Evolutionary conservation across 2,797 vertebrate species (phyloP), one percentile per base, ranked within the genome.

Genomic region (Pitangus sulphuratus): DNA sequence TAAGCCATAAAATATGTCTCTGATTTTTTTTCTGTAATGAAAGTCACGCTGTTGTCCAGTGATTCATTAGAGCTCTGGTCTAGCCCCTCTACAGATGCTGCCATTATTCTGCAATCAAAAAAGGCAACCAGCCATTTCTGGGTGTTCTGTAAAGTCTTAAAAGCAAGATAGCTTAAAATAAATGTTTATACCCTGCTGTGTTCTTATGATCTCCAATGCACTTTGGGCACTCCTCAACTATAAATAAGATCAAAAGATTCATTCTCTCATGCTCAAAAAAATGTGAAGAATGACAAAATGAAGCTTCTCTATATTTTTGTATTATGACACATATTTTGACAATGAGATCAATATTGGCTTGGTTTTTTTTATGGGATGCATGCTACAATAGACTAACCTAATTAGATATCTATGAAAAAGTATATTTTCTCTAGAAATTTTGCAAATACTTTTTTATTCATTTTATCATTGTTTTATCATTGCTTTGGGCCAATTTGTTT

Each of bases 1-100:
- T 96, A 97, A 97, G 95, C 95, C 91, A 97, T 97, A 97, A 97
- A 98, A 97, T 97, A 95, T 77, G 79, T 96, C 92, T 98, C 82
- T 97, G 86, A 96, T 84, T 21, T 42, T 68, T 88, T 56, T 74
- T 40, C 60, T 62, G 5, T 33, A 60, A 25, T 93, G 90, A 97
- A 97, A 96, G 87, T 92, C 89, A 71, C 33, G n/a, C 39, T 86
- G 33, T 60, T 90, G 53, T 88, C 69, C 62, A 48, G n/a, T 58
- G 57, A 81, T 68, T 83, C 39, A 10, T 75, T 71, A 42, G 37
- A 72, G 5, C 31, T 75, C 61, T 69, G 17, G 28, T 66, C 61
- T 64, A 77, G 39, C 14, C 80, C 86, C 42, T 70, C 45, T 61
- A 56, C 14, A 65, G 47, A 86, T 57, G 47, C 35, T 54, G 14